Evolutionary conservation across 2,888 invertebrate species (phyloP).

Genomic region (Synergus japonicus): DNA sequence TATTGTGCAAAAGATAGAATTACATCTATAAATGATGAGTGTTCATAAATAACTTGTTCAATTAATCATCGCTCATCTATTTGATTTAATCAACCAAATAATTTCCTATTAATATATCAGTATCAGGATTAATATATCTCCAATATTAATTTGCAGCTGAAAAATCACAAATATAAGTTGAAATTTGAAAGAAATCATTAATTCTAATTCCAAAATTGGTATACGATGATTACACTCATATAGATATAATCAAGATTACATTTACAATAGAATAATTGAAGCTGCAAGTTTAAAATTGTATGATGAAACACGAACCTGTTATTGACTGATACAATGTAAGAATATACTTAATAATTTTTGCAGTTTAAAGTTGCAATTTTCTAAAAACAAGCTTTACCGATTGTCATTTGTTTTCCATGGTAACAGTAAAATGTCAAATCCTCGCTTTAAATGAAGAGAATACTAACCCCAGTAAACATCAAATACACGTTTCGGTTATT

Average conservation of each 20-base stretch:
- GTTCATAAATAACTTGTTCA: no score
- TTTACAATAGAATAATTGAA: neutral
- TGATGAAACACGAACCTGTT: neutral
- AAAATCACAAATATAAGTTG: neutral
- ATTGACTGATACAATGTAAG: neutral
- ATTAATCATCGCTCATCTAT: neutral
- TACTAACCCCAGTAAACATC: neutral
- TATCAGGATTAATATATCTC: neutral
- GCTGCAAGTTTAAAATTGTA: neutral
- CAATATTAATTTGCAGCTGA: neutral
- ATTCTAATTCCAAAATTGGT: neutral
- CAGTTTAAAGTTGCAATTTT: neutral
- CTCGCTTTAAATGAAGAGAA: neutral
- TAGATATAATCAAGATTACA: neutral
- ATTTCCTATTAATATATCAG: neutral
- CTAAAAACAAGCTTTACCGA: neutral
- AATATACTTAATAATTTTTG: neutral
- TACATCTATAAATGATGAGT: no score
- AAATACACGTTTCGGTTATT: constrained; percentile 12
- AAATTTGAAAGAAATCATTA: neutral
- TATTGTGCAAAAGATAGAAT: no score
- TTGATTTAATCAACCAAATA: neutral
- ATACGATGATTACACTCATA: neutral
- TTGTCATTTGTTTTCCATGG: constrained; percentile 7
- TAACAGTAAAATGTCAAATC: constrained; percentile 2